Evolutionary conservation across 2,888 invertebrate species (phyloP).

Genomic region (Drosophila birchii): DNA sequence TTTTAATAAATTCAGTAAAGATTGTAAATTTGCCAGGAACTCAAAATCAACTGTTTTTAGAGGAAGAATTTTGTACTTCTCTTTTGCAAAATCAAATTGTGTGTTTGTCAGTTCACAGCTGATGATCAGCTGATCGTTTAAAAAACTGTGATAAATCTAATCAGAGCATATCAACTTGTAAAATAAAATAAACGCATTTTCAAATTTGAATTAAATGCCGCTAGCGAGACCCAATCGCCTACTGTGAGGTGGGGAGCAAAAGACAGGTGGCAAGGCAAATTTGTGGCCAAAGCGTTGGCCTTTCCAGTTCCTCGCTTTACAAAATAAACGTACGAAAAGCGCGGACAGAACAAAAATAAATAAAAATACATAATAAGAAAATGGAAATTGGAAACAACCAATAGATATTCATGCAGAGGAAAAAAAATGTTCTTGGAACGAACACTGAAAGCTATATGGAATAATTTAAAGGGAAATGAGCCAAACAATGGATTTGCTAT

Average conservation of each 20-base stretch:
- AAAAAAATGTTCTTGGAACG: not conserved
- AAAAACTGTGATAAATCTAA: too few species aligned
- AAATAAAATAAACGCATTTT: too few species aligned
- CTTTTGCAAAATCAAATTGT: too few species aligned
- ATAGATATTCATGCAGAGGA: not conserved
- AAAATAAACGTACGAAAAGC: conserved; percentile 54
- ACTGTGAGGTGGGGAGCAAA: not conserved
- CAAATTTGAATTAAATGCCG: too few species aligned
- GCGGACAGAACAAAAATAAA: conserved; percentile 23
- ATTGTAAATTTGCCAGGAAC: too few species aligned
- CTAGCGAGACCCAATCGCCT: too few species aligned
- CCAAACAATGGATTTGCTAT: not conserved
- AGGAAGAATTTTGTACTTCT: too few species aligned
- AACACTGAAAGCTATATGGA: not conserved
- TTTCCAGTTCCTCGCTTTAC: conserved; percentile 40
- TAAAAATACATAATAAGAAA: not conserved
- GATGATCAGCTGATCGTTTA: too few species aligned
- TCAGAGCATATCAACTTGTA: too few species aligned
- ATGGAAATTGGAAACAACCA: not conserved
- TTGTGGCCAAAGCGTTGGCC: conserved; percentile 10
- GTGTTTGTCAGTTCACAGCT: too few species aligned
- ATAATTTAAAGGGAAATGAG: not conserved
- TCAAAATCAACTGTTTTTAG: too few species aligned
- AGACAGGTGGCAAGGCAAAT: conserved; percentile 21
- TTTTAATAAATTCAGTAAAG: too few species aligned